These are phyloP conservation scores for Oenanthe oenanthe DNA, from an alignment of 2,113 vertebrate species.

Conservation along the genomic window DNA sequence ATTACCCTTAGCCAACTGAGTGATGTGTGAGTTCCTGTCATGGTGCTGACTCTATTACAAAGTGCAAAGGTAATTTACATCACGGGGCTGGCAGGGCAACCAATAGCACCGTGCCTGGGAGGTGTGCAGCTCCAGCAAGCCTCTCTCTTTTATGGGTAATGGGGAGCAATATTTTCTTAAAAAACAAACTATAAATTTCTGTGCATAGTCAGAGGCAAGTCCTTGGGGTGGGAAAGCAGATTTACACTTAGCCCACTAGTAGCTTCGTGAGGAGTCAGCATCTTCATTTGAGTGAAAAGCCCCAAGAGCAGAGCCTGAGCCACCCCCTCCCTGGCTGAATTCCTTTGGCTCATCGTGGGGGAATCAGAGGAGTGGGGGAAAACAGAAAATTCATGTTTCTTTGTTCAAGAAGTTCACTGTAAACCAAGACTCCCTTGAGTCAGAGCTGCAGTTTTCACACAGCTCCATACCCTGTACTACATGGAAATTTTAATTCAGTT, in stretches of 20 bases:
- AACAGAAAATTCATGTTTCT: constrained; percentile 26
- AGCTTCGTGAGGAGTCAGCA: background rate
- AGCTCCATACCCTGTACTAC: background rate
- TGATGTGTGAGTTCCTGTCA: constrained; percentile 79
- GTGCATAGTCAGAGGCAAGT: background rate
- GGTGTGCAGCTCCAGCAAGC: constrained; percentile 31
- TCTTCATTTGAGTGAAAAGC: constrained; percentile 9
- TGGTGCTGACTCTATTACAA: constrained; percentile 78
- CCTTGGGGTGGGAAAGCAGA: background rate
- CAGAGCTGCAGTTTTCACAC: constrained; percentile 11
- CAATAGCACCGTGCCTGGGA: constrained; percentile 10
- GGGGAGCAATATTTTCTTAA: background rate
- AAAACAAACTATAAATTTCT: constrained; percentile 63
- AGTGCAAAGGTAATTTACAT: constrained; percentile 77
- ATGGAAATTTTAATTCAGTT: constrained; percentile 45
- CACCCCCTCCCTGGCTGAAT: background rate
- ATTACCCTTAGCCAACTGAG: constrained; percentile 75
- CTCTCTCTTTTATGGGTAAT: constrained; percentile 51
- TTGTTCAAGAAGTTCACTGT: background rate
- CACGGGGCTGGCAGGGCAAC: constrained; percentile 11
- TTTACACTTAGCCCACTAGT: constrained; percentile 7
- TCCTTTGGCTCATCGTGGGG: background rate
- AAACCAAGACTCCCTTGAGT: constrained; percentile 41
- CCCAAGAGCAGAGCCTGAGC: background rate
- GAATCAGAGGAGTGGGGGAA: background rate